Conservation (phyloP, 2,888 invertebrate species). For the Ypsolopha sequella region DNA sequence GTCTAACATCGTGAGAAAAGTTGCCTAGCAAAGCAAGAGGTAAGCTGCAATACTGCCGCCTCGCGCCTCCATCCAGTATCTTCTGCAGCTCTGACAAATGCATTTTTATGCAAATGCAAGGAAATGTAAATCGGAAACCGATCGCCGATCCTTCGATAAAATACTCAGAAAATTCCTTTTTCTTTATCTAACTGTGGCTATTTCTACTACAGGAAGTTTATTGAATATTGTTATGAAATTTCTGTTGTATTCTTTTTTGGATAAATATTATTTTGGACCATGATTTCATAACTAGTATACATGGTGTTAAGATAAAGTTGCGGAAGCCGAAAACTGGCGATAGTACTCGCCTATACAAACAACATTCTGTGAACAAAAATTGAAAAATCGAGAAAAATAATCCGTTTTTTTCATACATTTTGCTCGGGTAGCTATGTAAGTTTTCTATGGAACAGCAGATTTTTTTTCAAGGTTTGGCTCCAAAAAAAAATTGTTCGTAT, state of each 20-base stretch:
- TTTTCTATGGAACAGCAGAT: too few relatives aligned
- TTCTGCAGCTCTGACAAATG: constrained; percentile 1
- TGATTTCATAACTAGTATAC: too few relatives aligned
- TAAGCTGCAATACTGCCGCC: background rate
- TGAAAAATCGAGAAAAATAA: too few relatives aligned
- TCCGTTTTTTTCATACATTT: too few relatives aligned
- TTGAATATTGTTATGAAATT: background rate
- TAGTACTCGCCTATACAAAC: too few relatives aligned
- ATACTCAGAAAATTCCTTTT: background rate
- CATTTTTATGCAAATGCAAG: constrained; percentile 3
- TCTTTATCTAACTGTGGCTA: background rate
- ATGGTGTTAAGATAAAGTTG: too few relatives aligned
- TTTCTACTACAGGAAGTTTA: background rate
- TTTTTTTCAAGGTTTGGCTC: too few relatives aligned
- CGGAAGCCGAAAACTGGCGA: too few relatives aligned
- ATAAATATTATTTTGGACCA: too few relatives aligned
- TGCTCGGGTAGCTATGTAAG: too few relatives aligned
- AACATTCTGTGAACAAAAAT: too few relatives aligned
- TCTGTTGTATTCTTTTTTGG: background rate
- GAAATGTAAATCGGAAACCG: constrained; percentile 2
- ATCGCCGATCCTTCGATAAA: constrained; percentile 1
- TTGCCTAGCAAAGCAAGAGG: background rate
- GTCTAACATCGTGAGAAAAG: background rate
- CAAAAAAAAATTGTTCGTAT: too few relatives aligned
- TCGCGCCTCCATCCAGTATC: background rate